These are phyloP conservation scores for Hypsopygia costalis DNA, from an alignment of 2,888 invertebrate species.

Conservation along the genomic window DNA sequence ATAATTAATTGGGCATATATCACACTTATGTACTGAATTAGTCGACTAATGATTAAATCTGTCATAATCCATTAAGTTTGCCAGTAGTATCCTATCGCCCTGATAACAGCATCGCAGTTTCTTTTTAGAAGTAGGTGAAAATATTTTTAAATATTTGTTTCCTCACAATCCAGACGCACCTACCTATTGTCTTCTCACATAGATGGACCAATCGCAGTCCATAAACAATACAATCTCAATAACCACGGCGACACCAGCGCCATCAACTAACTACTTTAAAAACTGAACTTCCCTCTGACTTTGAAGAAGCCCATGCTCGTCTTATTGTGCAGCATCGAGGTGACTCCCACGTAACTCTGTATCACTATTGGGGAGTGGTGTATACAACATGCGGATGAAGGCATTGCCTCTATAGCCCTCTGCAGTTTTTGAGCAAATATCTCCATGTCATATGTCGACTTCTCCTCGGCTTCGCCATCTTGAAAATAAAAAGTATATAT, in stretches of 20 bases:
- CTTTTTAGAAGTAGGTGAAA: too few species aligned
- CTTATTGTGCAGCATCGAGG: constrained; percentile 90
- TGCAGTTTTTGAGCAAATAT: constrained; percentile 80
- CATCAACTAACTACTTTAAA: constrained; percentile 62
- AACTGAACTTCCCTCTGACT: constrained; percentile 92
- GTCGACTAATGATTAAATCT: too few species aligned
- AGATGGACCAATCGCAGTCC: too few species aligned
- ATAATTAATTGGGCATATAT: too few species aligned
- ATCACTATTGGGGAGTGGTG: constrained; percentile 86
- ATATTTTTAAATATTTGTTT: too few species aligned
- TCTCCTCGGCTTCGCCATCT: constrained; percentile 61
- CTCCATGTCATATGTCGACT: constrained; percentile 81
- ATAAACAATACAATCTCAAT: not conserved
- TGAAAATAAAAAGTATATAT: constrained; percentile 19
- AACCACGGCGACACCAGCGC: not conserved
- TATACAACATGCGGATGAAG: constrained; percentile 74
- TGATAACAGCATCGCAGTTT: too few species aligned
- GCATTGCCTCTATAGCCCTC: constrained; percentile 69
- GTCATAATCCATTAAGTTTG: too few species aligned
- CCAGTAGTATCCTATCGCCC: too few species aligned
- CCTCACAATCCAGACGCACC: too few species aligned
- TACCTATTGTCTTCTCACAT: too few species aligned
- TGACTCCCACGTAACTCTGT: constrained; percentile 89
- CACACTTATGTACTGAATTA: too few species aligned
- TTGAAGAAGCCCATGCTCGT: constrained; percentile 92